These are phyloP conservation scores for Rhyacophila evoluta DNA, from an alignment of 2,888 invertebrate species.

Conservation along the genomic window DNA sequence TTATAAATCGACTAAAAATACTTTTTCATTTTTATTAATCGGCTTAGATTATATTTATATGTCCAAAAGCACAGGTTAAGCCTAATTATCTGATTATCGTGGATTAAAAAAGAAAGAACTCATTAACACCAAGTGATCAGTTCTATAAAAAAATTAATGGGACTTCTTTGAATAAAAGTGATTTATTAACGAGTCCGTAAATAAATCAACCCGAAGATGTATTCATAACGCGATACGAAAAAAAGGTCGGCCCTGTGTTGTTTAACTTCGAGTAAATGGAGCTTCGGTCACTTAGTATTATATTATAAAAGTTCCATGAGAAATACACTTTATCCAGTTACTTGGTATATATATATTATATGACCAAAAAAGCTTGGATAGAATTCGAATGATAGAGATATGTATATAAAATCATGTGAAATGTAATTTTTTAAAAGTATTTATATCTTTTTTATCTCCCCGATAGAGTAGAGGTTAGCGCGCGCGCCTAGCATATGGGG, in stretches of 20 bases:
- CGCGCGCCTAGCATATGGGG: no score
- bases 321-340: not conserved
- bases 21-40: no score
- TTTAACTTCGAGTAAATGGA: not conserved
- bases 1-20: no score
- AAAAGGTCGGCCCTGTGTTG: not conserved
- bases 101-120: not conserved
- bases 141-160: not conserved
- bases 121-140: not conserved
- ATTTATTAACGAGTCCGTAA: not conserved
- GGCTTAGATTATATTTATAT: no score
- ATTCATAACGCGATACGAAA: not conserved
- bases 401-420: no score
- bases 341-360: no score
- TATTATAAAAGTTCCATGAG: not conserved
- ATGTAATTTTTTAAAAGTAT: no score
- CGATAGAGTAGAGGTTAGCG: no score
- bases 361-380: no score
- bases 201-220: not conserved
- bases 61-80: no score
- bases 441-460: no score
- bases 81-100: not conserved
- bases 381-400: no score
- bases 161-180: not conserved
- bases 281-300: not conserved